Base-by-base conservation (phyloP, 2,113 vertebrate species). In the Sapayoa aenigma region DNA sequence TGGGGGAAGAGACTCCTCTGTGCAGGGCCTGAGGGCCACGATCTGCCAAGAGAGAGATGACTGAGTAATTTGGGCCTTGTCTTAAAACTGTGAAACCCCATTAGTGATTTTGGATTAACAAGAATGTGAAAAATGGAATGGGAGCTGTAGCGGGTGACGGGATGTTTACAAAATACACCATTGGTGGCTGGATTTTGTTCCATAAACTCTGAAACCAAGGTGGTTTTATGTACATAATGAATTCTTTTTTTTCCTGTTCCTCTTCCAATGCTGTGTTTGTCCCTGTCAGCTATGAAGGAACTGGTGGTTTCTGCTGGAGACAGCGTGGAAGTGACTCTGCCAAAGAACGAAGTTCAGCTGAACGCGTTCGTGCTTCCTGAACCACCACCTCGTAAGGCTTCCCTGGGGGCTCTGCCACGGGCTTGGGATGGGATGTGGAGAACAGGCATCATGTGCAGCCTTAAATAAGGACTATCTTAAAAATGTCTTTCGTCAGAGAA, bases 301-400 rank as follows among this genome's bases (percentile, higher is more conserved):
- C 97, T 99, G 97, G 98, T 99, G 44, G 99, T 99, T 93, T 99
- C 99, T 9, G 99, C 99, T 89, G 99, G 99, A 69, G 96, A 99
- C 78, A 99, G 98, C 1, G 99, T 99, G 1, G 98, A 99, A 96
- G 98, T 99, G 52, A 99, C 99, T 16, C 97, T 99, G 92, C 99
- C 99, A 28, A 97, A 97, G 89, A 99, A 98, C 66, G 98, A 98
- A 94, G 99, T 99, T 44, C 98, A 99, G 55, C 98, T 99, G 95
- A 99, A 99, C 31, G 99, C 99, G 0, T 99, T 97, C 74, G 99
- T 99, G 88, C 97, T 99, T 49, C 99, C 98, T 35, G 95, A 98
- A 2, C 97, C 98, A 33, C 97, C 97, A n/a, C 4, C 90, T 97
- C 97, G 99, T 99, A 98, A 96, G 94, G 63, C 60, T 89, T 39